Evolutionary conservation across 2,888 invertebrate genomes (phyloP).

Genomic region (Eristalis arbustorum): DNA sequence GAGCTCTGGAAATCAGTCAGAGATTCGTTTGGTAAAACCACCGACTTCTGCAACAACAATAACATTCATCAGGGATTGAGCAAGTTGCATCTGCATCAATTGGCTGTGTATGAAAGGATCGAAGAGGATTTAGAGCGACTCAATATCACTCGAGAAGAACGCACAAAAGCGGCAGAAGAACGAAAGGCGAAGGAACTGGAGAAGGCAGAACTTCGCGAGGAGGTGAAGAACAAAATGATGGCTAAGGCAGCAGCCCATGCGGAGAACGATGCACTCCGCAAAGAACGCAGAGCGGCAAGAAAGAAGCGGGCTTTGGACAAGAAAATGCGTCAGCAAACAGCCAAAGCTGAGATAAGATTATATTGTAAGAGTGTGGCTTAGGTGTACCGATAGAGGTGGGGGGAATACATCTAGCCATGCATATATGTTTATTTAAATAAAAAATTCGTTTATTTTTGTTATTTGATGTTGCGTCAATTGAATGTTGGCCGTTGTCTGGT

Average conservation of each 20-base stretch:
- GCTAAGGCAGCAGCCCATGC: conserved; percentile 16
- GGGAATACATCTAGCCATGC: not conserved
- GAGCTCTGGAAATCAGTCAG: conserved; percentile 39
- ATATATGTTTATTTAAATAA: not conserved
- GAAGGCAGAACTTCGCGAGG: not conserved
- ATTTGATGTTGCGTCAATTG: not conserved
- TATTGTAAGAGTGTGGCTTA: not conserved
- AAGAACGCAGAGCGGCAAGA: conserved; percentile 42
- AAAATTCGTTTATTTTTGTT: not conserved
- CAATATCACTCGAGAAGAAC: conserved; percentile 31
- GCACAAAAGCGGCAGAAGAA: conserved; percentile 31
- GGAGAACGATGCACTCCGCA: conserved; percentile 19
- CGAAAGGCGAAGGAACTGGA: conserved; percentile 21
- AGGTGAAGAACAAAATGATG: conserved; percentile 36
- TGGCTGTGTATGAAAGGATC: conserved; percentile 43
- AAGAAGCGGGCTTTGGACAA: conserved; percentile 47
- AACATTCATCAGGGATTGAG: conserved; percentile 23
- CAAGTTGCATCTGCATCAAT: conserved; percentile 49
- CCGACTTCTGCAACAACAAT: conserved; percentile 51
- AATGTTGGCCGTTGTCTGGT: not conserved
- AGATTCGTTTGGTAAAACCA: conserved; percentile 25
- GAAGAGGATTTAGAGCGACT: conserved; percentile 50
- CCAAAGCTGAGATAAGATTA: conserved; percentile 16
- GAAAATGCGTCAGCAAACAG: conserved; percentile 11
- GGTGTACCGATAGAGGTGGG: not conserved